Evolutionary conservation across 2,113 vertebrate species (phyloP).

Genomic region (Meriones unguiculatus): DNA sequence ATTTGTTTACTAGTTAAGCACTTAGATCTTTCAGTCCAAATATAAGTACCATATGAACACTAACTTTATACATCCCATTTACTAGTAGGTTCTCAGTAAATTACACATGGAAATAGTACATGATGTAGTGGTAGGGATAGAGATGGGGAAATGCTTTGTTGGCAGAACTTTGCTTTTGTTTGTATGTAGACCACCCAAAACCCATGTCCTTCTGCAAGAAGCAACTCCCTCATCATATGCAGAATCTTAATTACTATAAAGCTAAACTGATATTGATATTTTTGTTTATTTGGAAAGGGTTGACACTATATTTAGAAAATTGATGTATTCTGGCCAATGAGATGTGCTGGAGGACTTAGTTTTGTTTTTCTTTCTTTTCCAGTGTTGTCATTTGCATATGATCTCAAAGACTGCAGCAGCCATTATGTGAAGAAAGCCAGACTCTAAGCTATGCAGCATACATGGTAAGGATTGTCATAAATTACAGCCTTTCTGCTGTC

Average conservation of each 20-base stretch:
- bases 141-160: not conserved
- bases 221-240: not conserved
- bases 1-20: conserved; percentile 36
- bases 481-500: not conserved
- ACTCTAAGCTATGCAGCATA: not conserved
- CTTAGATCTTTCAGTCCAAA: not conserved
- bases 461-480: not conserved
- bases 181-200: not conserved
- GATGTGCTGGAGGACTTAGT: not conserved
- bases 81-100: not conserved
- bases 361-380: not conserved
- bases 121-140: not conserved
- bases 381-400: conserved; percentile 20
- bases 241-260: conserved; percentile 21
- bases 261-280: conserved; percentile 12
- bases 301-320: not conserved
- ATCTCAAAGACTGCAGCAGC: not conserved
- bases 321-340: conserved; percentile 15
- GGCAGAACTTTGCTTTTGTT: conserved; percentile 7
- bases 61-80: not conserved
- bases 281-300: conserved; percentile 19
- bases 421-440: not conserved
- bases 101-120: not conserved
- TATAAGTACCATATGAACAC: conserved; percentile 13
- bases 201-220: not conserved